Evolutionary conservation across 64 coral and sea anemone genomes (phyloP), one percentile per base, ranked within the genome.

Genomic region (Porites lutea): DNA sequence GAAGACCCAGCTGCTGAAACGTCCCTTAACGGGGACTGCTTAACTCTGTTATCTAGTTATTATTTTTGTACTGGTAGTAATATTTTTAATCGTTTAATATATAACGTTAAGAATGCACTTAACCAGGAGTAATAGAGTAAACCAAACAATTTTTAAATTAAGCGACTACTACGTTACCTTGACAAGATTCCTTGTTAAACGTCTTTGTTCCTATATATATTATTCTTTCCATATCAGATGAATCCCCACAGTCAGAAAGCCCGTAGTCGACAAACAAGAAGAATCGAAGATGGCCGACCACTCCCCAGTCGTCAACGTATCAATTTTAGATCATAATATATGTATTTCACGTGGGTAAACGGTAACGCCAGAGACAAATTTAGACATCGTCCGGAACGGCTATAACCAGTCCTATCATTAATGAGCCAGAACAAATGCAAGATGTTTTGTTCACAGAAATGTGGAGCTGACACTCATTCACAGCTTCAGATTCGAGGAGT

Each of bases 261-360:
- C 12, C 55, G 5, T 81, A 37, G n/a, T 2, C 12, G 57, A 50
- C 18, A 63, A 84, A 84, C 81, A 67, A 84, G n/a, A 76, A 51
- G 48, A 76, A 76, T 15, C 46, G 14, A 52, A 69, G 61, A 52
- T 22, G 60, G 60, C 79, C 45, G 18, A 52, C 73, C 81, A 84
- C 81, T 84, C 81, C 81, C 81, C 46, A 47, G 69, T 12, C 37
- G 45, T 67, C 45, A 69, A 22, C 63, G 81, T 84, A 69, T 84
- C 65, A 84, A 84, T 83, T 83, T 83, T 83, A 83, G 80, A 83
- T 84, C 81, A 65, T 84, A 84, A 84, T 84, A 16, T 84, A 84
- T 84, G 63, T 63, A 69, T 52, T 68, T 84, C 62, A 84, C 81
- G 62, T 84, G 81, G 3, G 46, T 51, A 52, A 69, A 52, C 6